These are phyloP conservation scores for Cherax destructor DNA, from an alignment of 1,140 invertebrate species.

Conservation along the genomic window DNA sequence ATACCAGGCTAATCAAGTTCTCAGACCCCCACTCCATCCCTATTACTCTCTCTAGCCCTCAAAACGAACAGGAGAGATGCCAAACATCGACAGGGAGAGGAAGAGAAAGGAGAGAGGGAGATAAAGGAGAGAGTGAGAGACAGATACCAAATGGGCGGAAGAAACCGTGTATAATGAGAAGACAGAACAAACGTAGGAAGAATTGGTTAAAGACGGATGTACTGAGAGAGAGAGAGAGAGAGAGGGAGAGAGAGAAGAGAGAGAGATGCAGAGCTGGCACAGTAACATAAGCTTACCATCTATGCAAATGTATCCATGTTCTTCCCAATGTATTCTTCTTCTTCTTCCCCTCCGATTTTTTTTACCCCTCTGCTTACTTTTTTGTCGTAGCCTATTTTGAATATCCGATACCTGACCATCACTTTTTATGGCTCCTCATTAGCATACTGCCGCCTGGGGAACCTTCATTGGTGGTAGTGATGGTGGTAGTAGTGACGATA, in stretches of 20 bases:
- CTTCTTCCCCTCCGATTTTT: not conserved
- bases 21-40: not conserved
- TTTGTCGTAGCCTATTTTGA: conserved; percentile 51
- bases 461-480: not conserved
- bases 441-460: conserved; percentile 49
- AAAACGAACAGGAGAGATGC: not conserved
- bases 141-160: conserved; percentile 35
- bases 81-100: conserved; percentile 5
- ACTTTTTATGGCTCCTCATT: conserved; percentile 57
- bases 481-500: no score
- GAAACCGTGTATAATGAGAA: not conserved
- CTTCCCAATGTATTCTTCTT: conserved; percentile 30
- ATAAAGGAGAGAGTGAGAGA: conserved; percentile 38
- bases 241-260: conserved; percentile 27
- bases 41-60: not conserved
- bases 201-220: not conserved
- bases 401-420: conserved; percentile 65
- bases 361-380: not conserved
- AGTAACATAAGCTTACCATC: conserved; percentile 15
- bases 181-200: no score
- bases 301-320: conserved; percentile 62
- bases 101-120: conserved; percentile 1
- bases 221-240: conserved; percentile 23
- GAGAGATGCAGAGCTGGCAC: conserved; percentile 3
- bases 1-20: conserved; percentile 41